Conservation (phyloP, 2,888 invertebrate species). For the Cepaea hortensis region DNA sequence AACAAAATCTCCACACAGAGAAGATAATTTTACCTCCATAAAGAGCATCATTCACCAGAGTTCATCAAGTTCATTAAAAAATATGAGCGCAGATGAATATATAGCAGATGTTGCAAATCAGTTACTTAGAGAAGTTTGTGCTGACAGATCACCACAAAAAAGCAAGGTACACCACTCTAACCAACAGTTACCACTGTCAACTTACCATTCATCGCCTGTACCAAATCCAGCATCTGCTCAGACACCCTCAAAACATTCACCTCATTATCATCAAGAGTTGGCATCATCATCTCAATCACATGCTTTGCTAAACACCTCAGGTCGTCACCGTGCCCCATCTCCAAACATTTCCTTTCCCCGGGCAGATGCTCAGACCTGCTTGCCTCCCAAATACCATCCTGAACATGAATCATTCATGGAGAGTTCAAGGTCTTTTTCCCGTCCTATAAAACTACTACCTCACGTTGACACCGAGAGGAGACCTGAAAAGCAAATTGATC, state of each 20-base stretch:
- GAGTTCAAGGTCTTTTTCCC: slow-evolving; percentile 5
- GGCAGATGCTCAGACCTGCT: not conserved
- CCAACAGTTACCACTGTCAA: not conserved
- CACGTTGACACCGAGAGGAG: slow-evolving; percentile 19
- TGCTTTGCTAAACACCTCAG: not conserved
- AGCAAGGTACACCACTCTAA: not conserved
- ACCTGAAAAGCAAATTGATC: not conserved
- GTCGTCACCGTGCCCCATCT: not conserved
- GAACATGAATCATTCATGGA: slow-evolving; percentile 7
- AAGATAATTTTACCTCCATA: not conserved
- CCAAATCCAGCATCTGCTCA: not conserved
- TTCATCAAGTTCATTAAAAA: not conserved
- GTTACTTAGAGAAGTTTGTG: not conserved
- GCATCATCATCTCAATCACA: slow-evolving; percentile 7
- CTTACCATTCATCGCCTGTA: not conserved
- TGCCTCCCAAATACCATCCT: not conserved
- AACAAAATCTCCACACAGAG: not conserved
- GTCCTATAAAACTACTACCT: not conserved
- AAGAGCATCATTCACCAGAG: not conserved
- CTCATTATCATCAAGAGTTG: slow-evolving; percentile 3
- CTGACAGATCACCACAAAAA: slow-evolving; percentile 3
- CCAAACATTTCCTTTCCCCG: not conserved
- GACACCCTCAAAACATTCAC: not conserved
- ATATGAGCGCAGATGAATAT: slow-evolving; percentile 8
- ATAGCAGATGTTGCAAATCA: slow-evolving; percentile 21